phyloP scores from a whole-genome alignment of 2,113 vertebrate genomes.

The Rhinoderma darwinii region DNA sequence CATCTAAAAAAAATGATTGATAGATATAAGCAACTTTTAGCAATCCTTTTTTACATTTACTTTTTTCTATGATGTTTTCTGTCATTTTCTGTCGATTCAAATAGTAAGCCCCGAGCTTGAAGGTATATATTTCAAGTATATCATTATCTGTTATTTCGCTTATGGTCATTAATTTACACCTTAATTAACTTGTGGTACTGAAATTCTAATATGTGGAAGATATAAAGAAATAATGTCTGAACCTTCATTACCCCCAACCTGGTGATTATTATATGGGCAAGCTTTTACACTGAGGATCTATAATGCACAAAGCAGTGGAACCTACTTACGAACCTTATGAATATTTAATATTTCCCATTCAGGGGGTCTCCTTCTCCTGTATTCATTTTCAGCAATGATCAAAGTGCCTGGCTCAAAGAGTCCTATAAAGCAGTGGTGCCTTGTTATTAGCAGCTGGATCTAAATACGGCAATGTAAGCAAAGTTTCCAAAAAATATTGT shows the following conservation, averaged over 20 bases:
- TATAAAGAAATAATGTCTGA: neutral
- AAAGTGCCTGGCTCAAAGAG: neutral
- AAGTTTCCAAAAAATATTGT: neutral
- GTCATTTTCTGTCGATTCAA: too few relatives aligned
- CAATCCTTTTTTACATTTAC: too few relatives aligned
- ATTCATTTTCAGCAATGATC: neutral
- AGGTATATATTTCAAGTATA: neutral
- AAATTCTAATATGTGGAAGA: neutral
- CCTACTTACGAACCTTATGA: neutral
- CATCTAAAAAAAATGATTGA: too few relatives aligned
- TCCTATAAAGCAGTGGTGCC: neutral
- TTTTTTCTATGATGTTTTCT: too few relatives aligned
- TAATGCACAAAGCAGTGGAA: conserved; percentile 7
- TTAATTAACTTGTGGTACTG: neutral
- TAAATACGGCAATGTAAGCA: neutral
- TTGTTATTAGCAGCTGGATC: conserved; percentile 23
- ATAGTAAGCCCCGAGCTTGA: neutral
- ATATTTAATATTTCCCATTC: conserved; percentile 3
- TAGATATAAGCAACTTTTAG: too few relatives aligned
- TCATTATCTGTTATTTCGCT: neutral
- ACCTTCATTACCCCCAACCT: neutral
- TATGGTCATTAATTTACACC: neutral
- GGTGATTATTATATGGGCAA: neutral
- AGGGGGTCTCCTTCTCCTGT: neutral
- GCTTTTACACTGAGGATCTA: neutral